Evolutionary conservation across 2,888 invertebrate species (phyloP), one percentile per base, ranked within the genome.

Genomic region (Noctua pronuba): DNA sequence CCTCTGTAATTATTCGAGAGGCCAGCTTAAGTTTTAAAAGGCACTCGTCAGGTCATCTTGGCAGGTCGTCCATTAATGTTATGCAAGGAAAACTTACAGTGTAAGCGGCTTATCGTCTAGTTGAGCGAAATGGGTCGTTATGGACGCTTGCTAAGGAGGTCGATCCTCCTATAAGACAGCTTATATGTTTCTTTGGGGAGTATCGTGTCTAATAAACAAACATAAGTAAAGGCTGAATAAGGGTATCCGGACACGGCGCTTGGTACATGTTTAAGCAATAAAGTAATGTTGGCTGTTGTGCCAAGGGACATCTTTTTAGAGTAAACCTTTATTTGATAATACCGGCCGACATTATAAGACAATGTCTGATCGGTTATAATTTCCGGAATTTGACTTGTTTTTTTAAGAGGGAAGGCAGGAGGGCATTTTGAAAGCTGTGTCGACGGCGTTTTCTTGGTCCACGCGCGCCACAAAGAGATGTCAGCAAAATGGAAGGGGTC

Each of bases 51-150:
- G 60, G 55, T 55, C 28, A 55, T 28, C 65, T 69, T 11, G 3
- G 11, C 58, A 58, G 58, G 31, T 31, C 60, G 18, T 3, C 16
- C 73, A 65, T 71, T 60, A 67, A 74, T 55, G 52, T 49, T 28
- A 60, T 31, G 66, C 65, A 76, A 69, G 35, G 86, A 84, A 84
- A 75, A 79, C 87, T 60, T 87, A 87, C 41, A 79, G 52, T 67
- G 35, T 71, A 85, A 87, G 71, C 72, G 11, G 85, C 67, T 85
- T 80, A 85, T 68, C 65, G 65, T 13, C 0, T 46, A 71, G 58
- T 62, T 52, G 16, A 69, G 74, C 44, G 52, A 75, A 77, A 73
- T 77, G 58, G 85, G 77, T 87, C 75, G 55, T 71, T 75, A 77
- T 77, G 71, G 75, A 44, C 38, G 73, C n/a, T n/a, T n/a, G 16